Percentiles rank a stretch among this genome's conserved stretches.
These are phyloP conservation scores for Dinoponera quadriceps DNA, from an alignment of 1,140 invertebrate genomes.

Conservation along the genomic window DNA sequence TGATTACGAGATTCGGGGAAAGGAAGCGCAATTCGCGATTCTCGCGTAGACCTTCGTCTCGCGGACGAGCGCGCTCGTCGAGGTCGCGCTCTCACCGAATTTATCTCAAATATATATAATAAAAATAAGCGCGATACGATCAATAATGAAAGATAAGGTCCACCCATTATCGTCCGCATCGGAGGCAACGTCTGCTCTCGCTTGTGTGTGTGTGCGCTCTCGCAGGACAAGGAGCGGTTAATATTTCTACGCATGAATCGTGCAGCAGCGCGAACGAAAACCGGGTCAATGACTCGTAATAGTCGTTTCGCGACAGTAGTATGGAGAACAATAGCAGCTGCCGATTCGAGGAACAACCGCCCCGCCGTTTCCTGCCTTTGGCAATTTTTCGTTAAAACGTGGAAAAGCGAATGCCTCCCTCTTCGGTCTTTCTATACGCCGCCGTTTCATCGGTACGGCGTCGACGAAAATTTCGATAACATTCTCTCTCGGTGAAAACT, in stretches of 20 bases:
- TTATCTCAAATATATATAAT: background rate
- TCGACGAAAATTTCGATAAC: too few relatives aligned
- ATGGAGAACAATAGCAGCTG: conserved; percentile 49
- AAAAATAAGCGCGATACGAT: too few relatives aligned
- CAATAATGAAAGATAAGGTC: conserved; percentile 30
- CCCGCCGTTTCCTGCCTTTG: conserved; percentile 2
- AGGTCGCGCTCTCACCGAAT: background rate
- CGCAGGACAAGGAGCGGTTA: conserved; percentile 16
- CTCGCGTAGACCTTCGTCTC: background rate
- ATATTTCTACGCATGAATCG: conserved; percentile 51
- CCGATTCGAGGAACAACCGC: conserved; percentile 40
- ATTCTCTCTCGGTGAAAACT: too few relatives aligned
- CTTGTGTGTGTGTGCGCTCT: too few relatives aligned
- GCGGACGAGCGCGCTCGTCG: background rate
- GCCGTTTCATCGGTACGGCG: too few relatives aligned
- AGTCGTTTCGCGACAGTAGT: conserved; percentile 50
- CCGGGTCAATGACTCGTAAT: conserved; percentile 56
- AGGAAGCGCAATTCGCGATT: conserved; percentile 15
- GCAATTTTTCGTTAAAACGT: background rate
- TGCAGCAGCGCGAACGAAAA: conserved; percentile 42
- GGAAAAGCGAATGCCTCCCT: too few relatives aligned
- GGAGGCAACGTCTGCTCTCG: background rate
- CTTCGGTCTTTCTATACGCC: too few relatives aligned
- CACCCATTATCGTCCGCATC: conserved; percentile 16
- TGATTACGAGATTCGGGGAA: conserved; percentile 11